Evolutionary conservation across 2,888 invertebrate genomes (phyloP), one percentile per base, ranked within the genome.

Genomic region (Drosophila subquinaria): DNA sequence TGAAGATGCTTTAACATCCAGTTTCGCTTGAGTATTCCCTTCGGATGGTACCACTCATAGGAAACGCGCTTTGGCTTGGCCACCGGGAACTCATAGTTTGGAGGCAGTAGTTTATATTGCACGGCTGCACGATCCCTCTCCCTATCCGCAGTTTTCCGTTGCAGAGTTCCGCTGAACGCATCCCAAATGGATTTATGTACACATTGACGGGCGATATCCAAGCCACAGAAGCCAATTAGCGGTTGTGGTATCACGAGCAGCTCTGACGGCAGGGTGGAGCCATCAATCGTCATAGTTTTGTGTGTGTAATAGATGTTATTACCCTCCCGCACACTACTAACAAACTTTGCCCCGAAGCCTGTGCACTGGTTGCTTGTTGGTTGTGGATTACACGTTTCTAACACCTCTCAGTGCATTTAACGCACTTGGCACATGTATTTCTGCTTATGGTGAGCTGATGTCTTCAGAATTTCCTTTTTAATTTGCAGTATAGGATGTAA

Each of bases 1-100:
- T 96, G 95, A 40, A 98, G 94, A 91, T 99, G 98, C 93, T 99
- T 99, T 56, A 95, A 94, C 94, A 99, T 96, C 99, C 99, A 99
- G 91, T 97, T 97, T 47, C 96, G 95, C 92, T 99, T 98, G 8
- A 99, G 93, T 76, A 99, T 97, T 11, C 99, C 99, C 92, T 97
- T 97, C 0, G 98, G 98, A 82, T 97, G 96, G 92, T 98, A 98
- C 97, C 97, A 98, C 91, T 98, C 98, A 92, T 98, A 98, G 0
- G 97, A 97, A 89, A 96, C 96, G 78, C 97, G 94, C 94, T 97
- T 97, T 5, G 97, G 96, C 92, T 97, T 97, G 8, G 96, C 95
- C 35, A 96, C 95, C 5, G 98, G 98, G 93, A 98, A 98, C 88
- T 97, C 97, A 93, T 97, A 96, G 36, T 96, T 96, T 76, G 95